Evolutionary conservation across 2,888 invertebrate species (phyloP).

Genomic region (Aspidiotus rigidus): DNA sequence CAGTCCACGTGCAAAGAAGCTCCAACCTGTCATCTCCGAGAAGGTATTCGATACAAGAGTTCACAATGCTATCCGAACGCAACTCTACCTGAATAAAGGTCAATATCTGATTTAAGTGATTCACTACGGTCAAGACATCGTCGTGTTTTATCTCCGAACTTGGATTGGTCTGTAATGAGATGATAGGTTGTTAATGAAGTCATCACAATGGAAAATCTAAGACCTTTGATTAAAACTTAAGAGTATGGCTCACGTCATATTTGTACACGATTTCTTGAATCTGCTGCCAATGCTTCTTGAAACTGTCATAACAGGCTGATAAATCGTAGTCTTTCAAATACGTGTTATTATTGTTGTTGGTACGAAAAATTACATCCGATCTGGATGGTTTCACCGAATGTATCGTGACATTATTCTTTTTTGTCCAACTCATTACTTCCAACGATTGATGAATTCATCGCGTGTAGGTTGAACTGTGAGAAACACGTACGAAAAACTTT

Average conservation of each 20-base stretch:
- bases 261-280: slow-evolving; percentile 71
- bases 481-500: neutral
- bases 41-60: slow-evolving; percentile 68
- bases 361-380: neutral
- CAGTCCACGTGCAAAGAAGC: slow-evolving; percentile 77
- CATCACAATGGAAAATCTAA: neutral
- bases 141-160: slow-evolving; percentile 50
- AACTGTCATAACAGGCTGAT: slow-evolving; percentile 83
- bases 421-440: slow-evolving; percentile 32
- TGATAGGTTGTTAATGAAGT: neutral
- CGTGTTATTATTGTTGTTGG: slow-evolving; percentile 15
- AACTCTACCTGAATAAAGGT: slow-evolving; percentile 73
- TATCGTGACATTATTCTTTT: slow-evolving; percentile 22
- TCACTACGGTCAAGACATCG: slow-evolving; percentile 81
- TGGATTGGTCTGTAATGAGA: neutral
- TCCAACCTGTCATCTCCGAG: slow-evolving; percentile 78
- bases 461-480: slow-evolving; percentile 4
- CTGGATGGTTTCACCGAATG: slow-evolving; percentile 23
- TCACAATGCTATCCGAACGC: slow-evolving; percentile 46
- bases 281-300: slow-evolving; percentile 90
- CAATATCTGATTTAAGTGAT: slow-evolving; percentile 84
- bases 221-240: neutral
- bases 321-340: slow-evolving; percentile 62
- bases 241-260: slow-evolving; percentile 50
- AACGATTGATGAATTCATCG: slow-evolving; percentile 14